A percentile compares a stretch with the other conserved stretches of the same genome.
These are phyloP conservation scores for Mactra quadrangularis DNA, from an alignment of 1,140 invertebrate genomes.

Conservation along the genomic window DNA sequence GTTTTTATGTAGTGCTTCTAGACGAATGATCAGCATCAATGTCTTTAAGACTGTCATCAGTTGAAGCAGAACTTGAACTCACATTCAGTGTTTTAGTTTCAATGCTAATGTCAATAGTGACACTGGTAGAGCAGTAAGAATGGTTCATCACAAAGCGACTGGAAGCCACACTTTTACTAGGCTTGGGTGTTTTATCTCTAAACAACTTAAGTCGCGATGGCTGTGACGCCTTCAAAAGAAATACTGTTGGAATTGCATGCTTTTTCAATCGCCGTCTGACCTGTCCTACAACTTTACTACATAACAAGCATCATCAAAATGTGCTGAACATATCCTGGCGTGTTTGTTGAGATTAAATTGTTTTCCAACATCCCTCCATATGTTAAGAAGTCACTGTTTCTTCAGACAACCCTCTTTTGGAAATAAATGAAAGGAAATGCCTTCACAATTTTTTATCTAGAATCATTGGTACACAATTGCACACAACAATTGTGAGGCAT, in stretches of 20 bases:
- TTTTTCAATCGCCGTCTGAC: not conserved
- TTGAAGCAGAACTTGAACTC: too few species aligned
- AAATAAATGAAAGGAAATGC: not conserved
- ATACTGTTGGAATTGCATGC: not conserved
- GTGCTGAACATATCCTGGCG: not conserved
- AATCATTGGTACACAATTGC: too few species aligned
- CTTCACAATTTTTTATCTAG: not conserved
- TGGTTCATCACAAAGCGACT: conserved; percentile 9
- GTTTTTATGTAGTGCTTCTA: not conserved
- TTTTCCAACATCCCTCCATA: not conserved
- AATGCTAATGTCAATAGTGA: not conserved
- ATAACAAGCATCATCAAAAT: conserved; percentile 9
- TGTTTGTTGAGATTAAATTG: not conserved
- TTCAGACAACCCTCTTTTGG: not conserved
- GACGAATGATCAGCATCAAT: conserved; percentile 6
- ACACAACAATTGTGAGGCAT: too few species aligned
- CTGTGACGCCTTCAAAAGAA: not conserved
- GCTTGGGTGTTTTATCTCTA: conserved; percentile 18
- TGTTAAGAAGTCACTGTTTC: not conserved
- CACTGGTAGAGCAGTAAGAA: not conserved
- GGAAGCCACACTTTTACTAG: not conserved
- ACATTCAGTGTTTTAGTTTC: not conserved
- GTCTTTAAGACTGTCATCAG: conserved; percentile 22
- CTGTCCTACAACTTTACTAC: not conserved
- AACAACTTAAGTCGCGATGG: not conserved